Percentiles rank a stretch among this genome's conserved stretches.
These are phyloP conservation scores for Leuciscus idus DNA, from an alignment of 2,113 vertebrate genomes.

Conservation along the genomic window DNA sequence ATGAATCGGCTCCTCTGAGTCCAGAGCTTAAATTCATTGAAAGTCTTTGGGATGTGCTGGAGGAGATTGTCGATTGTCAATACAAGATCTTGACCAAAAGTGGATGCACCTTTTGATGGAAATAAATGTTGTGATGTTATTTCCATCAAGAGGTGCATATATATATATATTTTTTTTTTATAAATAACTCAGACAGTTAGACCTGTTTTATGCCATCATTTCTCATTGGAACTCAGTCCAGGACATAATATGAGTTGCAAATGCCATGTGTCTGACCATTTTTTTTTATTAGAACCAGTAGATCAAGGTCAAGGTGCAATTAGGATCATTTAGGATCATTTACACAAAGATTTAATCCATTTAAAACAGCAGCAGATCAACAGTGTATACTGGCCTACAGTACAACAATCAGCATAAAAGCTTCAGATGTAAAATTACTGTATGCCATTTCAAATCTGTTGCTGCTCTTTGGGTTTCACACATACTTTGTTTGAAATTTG, in stretches of 20 bases:
- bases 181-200: not conserved
- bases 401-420: not conserved
- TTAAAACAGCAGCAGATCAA: not conserved
- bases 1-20: too few relatives aligned
- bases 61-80: too few relatives aligned
- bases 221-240: not conserved
- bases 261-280: not conserved
- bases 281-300: not conserved
- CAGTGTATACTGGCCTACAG: not conserved
- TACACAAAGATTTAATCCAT: not conserved
- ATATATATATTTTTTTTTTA: too few relatives aligned
- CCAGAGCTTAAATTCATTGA: too few relatives aligned
- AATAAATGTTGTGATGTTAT: too few relatives aligned
- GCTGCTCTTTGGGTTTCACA: not conserved
- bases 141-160: too few relatives aligned
- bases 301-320: not conserved
- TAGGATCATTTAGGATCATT: not conserved
- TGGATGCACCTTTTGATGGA: too few relatives aligned
- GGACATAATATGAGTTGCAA: not conserved
- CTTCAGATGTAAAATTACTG: not conserved
- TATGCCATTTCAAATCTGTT: not conserved
- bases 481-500: not conserved
- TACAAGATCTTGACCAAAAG: too few relatives aligned
- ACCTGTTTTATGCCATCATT: not conserved
- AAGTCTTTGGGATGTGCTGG: too few relatives aligned